Evolutionary conservation across 2,797 vertebrate genomes (phyloP).

Genomic region (Phoeniculus purpureus): DNA sequence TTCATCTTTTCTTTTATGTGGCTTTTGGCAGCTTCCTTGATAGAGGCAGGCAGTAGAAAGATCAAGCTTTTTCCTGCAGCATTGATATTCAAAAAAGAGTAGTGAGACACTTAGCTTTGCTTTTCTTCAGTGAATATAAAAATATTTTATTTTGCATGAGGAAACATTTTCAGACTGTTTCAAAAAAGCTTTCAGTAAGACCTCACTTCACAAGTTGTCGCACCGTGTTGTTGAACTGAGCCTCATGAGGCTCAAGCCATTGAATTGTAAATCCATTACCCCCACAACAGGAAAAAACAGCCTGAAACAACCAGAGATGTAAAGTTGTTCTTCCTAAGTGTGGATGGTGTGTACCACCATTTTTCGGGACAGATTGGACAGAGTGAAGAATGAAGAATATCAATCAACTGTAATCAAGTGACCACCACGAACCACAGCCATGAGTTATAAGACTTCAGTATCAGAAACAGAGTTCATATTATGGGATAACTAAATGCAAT

Average conservation of each 20-base stretch:
- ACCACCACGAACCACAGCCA: too few species aligned
- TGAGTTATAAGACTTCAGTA: neutral
- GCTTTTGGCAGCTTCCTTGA: neutral
- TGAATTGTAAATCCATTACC: neutral
- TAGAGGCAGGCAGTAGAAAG: neutral
- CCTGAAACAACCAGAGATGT: neutral
- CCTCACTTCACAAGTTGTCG: neutral
- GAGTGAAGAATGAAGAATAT: neutral
- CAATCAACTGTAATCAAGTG: too few species aligned
- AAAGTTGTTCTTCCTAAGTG: neutral
- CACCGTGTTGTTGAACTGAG: neutral
- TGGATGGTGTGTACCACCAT: fast-evolving
- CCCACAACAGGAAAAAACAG: neutral
- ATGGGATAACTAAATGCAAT: neutral
- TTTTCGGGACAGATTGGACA: too few species aligned
- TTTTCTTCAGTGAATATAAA: neutral
- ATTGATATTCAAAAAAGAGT: neutral
- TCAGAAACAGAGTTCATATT: fast-evolving
- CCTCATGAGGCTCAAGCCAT: neutral
- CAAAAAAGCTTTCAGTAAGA: neutral
- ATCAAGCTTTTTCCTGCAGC: neutral
- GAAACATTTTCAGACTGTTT: neutral
- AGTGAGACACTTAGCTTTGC: neutral
- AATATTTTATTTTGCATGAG: neutral
- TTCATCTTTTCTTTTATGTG: neutral